phyloP scores from a whole-genome alignment of 2,888 invertebrate genomes.

The Aproaerema taeniolella region DNA sequence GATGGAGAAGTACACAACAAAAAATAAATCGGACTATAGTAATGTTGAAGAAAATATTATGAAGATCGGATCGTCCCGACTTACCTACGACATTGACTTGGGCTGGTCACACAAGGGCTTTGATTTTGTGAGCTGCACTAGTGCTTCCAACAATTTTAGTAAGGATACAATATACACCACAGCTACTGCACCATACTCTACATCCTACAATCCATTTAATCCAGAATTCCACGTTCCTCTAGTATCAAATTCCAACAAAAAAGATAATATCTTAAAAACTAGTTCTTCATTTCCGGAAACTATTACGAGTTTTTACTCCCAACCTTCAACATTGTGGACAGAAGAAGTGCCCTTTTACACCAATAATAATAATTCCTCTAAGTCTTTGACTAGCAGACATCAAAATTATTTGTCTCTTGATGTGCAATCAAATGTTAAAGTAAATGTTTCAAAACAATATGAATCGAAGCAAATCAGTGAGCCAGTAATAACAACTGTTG shows the following conservation, averaged over 20 bases:
- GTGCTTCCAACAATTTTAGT: slow-evolving; percentile 47
- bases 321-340: slow-evolving; percentile 57
- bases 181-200: slow-evolving; percentile 47
- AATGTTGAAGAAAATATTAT: slow-evolving; percentile 66
- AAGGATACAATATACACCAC: slow-evolving; percentile 61
- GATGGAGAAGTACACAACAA: slow-evolving; percentile 63
- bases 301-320: slow-evolving; percentile 65
- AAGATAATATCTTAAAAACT: slow-evolving; percentile 45
- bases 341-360: slow-evolving; percentile 65
- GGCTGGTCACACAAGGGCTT: slow-evolving; percentile 72
- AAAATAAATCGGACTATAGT: slow-evolving; percentile 58
- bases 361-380: slow-evolving; percentile 43
- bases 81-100: slow-evolving; percentile 68
- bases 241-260: slow-evolving; percentile 52
- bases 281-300: slow-evolving; percentile 54
- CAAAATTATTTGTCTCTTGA: slow-evolving; percentile 52
- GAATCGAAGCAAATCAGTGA: slow-evolving; percentile 43
- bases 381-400: slow-evolving; percentile 45
- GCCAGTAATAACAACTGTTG: slow-evolving; percentile 25
- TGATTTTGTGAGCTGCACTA: slow-evolving; percentile 63
- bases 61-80: slow-evolving; percentile 65
- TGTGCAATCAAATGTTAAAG: slow-evolving; percentile 38
- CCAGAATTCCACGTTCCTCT: slow-evolving; percentile 67
- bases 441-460: slow-evolving; percentile 43
- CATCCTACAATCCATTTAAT: slow-evolving; percentile 66